phyloP scores from a whole-genome alignment of 1,140 invertebrate species.

The Lasioglossum albipes region DNA sequence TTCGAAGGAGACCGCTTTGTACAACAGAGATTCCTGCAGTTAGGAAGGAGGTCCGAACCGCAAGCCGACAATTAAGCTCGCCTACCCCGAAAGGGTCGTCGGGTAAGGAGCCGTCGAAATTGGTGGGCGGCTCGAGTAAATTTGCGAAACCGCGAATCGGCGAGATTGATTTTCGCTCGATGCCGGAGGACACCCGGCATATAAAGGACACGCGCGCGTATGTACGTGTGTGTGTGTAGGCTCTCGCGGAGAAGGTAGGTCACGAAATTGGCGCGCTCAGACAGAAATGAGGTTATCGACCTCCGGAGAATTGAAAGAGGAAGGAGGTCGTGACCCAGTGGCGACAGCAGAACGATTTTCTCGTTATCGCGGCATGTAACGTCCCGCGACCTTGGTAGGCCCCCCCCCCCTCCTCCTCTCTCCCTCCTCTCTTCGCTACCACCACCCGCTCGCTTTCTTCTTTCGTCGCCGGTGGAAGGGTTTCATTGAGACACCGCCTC shows the following conservation, averaged over 20 bases:
- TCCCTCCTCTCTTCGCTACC: neutral
- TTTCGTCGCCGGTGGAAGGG: neutral
- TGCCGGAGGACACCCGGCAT: neutral
- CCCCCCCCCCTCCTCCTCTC: too few relatives aligned
- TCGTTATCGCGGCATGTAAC: conserved; percentile 62
- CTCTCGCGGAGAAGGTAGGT: conserved; percentile 53
- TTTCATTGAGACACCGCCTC: conserved; percentile 35
- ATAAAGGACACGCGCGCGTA: too few relatives aligned
- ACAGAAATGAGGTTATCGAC: conserved; percentile 68
- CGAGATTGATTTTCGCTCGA: conserved; percentile 24
- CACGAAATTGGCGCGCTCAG: conserved; percentile 65
- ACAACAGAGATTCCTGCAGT: too few relatives aligned
- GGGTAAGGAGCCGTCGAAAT: neutral
- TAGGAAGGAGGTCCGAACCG: too few relatives aligned
- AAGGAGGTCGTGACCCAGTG: conserved; percentile 72
- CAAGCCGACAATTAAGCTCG: too few relatives aligned
- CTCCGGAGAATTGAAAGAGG: conserved; percentile 64
- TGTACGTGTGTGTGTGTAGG: conserved; percentile 18
- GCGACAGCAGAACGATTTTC: conserved; percentile 66
- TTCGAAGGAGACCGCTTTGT: too few relatives aligned
- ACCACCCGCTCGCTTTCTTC: neutral
- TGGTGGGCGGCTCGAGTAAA: conserved; percentile 25
- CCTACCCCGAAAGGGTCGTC: too few relatives aligned
- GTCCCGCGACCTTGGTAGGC: conserved; percentile 63
- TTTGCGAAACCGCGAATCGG: conserved; percentile 21